Percentiles rank a stretch among this genome's conserved stretches.
Evolutionary conservation across 2,888 invertebrate genomes (phyloP).

Genomic region (Aromia moschata): DNA sequence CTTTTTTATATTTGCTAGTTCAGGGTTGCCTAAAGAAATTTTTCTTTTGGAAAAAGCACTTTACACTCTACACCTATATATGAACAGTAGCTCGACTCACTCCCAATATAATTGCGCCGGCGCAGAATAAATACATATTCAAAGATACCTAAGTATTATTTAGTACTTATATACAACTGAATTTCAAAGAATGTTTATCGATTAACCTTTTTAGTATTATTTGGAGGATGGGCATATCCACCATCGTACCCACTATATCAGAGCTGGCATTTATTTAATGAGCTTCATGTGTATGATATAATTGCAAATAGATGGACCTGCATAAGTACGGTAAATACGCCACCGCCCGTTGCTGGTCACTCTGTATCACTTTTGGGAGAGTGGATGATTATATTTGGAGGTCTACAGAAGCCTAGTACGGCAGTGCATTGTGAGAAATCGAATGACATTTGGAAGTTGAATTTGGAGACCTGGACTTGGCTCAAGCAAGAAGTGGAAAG

Average conservation of each 20-base stretch:
- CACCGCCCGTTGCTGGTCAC: constrained; percentile 91
- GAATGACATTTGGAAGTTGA: constrained; percentile 90
- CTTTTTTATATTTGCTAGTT: too few species aligned
- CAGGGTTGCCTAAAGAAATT: too few species aligned
- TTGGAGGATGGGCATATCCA: constrained; percentile 96
- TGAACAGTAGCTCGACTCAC: too few species aligned
- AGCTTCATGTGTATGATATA: constrained; percentile 89
- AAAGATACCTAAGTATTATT: too few species aligned
- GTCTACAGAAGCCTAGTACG: constrained; percentile 57
- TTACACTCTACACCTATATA: too few species aligned
- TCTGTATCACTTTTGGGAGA: constrained; percentile 86
- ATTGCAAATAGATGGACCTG: constrained; percentile 81
- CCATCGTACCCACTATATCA: constrained; percentile 85
- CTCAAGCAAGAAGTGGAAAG: constrained; percentile 72
- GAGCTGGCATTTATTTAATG: constrained; percentile 89
- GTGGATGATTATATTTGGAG: constrained; percentile 82
- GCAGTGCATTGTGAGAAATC: constrained; percentile 65
- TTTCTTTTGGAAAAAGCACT: too few species aligned
- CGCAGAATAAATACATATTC: too few species aligned
- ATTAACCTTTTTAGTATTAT: constrained; percentile 68
- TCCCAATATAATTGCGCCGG: too few species aligned
- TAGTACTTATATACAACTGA: too few species aligned
- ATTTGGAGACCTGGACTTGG: constrained; percentile 82
- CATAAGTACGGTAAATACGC: constrained; percentile 70
- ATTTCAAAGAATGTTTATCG: too few species aligned